Conservation (phyloP, 2,797 vertebrate species). For the Odontamblyopus rebecca region DNA sequence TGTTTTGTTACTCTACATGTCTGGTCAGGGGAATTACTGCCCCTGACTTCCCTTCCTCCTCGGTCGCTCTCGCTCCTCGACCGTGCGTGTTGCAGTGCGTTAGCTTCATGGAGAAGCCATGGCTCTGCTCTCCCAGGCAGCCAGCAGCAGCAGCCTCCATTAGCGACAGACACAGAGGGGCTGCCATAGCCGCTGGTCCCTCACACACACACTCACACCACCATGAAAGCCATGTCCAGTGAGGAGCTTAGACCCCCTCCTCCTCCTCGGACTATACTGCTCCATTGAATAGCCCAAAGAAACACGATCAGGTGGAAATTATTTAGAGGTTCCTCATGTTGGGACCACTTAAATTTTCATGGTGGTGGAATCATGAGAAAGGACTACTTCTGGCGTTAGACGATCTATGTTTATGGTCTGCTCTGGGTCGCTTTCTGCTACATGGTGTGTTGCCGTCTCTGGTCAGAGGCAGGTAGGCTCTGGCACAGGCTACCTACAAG, state of each 20-base stretch:
- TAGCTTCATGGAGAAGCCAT: conserved; percentile 90
- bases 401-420: conserved; percentile 13
- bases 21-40: conserved; percentile 62
- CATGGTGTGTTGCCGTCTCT: conserved; percentile 61
- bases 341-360: conserved; percentile 44
- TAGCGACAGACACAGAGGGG: conserved; percentile 86
- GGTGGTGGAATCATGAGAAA: conserved; percentile 36
- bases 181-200: conserved; percentile 86
- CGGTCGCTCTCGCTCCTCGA: conserved; percentile 19
- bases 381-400: conserved; percentile 22
- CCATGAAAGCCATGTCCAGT: conserved; percentile 70
- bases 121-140: conserved; percentile 81
- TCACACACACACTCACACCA: conserved; percentile 36
- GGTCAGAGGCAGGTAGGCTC: conserved; percentile 84
- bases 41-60: conserved; percentile 39
- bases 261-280: conserved; percentile 11
- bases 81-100: conserved; percentile 55
- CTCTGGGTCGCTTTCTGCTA: conserved; percentile 33
- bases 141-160: conserved; percentile 88
- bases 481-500: conserved; percentile 77
- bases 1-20: conserved; percentile 69
- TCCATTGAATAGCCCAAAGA: conserved; percentile 17
- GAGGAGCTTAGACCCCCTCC: conserved; percentile 39
- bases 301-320: conserved; percentile 58
- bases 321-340: conserved; percentile 53